Conservation (phyloP, 37 sponge, comb jelly and placozoan species). For the Aplysina aerophoba region DNA sequence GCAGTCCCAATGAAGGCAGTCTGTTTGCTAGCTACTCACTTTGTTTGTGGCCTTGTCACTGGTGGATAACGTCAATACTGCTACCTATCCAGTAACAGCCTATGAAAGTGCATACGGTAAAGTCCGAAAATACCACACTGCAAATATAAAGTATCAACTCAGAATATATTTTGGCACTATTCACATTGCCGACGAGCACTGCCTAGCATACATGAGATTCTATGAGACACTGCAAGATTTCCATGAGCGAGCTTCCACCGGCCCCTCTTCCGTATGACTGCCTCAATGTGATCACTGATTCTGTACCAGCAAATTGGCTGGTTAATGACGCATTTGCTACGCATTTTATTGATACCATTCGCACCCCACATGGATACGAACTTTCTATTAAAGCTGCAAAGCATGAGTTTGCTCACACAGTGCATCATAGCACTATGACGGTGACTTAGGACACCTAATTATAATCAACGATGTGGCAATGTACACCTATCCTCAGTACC, state of each 20-base stretch:
- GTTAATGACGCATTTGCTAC: not conserved
- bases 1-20: too few species aligned
- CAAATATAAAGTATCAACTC: too few species aligned
- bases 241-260: not conserved
- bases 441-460: conserved; percentile 23
- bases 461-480: conserved; percentile 11
- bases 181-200: conserved; percentile 9
- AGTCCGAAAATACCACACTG: too few species aligned
- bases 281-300: conserved; percentile 19
- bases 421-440: conserved; percentile 41
- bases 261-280: not conserved
- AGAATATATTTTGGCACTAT: too few species aligned
- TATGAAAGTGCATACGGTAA: too few species aligned
- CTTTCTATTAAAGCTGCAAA: not conserved
- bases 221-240: conserved; percentile 17
- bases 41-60: too few species aligned
- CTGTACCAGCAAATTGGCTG: not conserved
- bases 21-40: too few species aligned
- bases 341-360: not conserved
- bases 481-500: not conserved
- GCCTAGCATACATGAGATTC: conserved; percentile 9
- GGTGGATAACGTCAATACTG: too few species aligned
- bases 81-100: too few species aligned
- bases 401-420: conserved; percentile 49
- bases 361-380: not conserved